Percentiles rank a stretch among this genome's conserved stretches.
Conservation (phyloP, 2,888 invertebrate species). For the Drosophila bunnanda region DNA sequence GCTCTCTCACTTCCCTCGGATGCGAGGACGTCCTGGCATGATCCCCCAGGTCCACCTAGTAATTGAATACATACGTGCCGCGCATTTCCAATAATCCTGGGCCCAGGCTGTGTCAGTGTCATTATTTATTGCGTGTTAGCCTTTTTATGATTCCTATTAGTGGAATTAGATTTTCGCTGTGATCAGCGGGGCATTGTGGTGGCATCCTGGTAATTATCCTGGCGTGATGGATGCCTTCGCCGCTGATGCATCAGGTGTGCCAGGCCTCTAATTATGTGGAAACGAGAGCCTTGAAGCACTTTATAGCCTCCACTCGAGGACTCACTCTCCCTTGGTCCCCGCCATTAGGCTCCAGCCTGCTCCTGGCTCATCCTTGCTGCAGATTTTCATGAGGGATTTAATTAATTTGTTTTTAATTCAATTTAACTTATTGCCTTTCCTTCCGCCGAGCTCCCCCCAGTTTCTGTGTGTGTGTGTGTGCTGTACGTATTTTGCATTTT, state of each 20-base stretch:
- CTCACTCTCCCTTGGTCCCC: not conserved
- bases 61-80: slow-evolving; percentile 83
- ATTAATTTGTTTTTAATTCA: slow-evolving; percentile 81
- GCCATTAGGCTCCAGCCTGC: not conserved
- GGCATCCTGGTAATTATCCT: slow-evolving; percentile 20
- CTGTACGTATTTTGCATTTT: slow-evolving; percentile 19
- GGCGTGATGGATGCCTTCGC: slow-evolving; percentile 59
- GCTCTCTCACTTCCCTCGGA: not conserved
- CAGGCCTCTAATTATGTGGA: slow-evolving; percentile 53
- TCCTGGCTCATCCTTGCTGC: not conserved
- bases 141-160: slow-evolving; percentile 81
- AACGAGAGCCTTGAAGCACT: slow-evolving; percentile 9
- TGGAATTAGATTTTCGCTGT: slow-evolving; percentile 72
- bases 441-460: not conserved
- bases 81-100: slow-evolving; percentile 76
- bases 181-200: slow-evolving; percentile 49
- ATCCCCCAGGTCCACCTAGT: slow-evolving; percentile 79
- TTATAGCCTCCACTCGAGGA: not conserved
- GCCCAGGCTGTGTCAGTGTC: slow-evolving; percentile 43
- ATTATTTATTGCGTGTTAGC: slow-evolving; percentile 81
- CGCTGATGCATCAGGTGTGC: slow-evolving; percentile 53
- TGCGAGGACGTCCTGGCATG: not conserved
- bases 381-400: slow-evolving; percentile 70
- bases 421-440: slow-evolving; percentile 73
- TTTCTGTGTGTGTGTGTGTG: not conserved